Evolutionary conservation across 2,888 invertebrate genomes (phyloP).

Genomic region (Watsonalla binaria): DNA sequence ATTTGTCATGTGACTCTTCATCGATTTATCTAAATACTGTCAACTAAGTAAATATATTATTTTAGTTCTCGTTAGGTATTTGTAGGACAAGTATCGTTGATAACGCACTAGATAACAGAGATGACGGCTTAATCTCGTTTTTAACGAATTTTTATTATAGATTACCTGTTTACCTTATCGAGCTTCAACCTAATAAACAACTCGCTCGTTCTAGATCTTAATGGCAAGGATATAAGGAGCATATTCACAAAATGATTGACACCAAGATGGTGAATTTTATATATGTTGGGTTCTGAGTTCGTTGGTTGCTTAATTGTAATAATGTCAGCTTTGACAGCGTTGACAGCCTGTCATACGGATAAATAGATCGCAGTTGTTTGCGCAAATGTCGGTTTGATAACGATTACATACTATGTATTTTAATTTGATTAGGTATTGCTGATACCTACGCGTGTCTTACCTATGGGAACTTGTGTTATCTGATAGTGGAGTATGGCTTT

Average conservation of each 20-base stretch:
- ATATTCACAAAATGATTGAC: conserved; percentile 30
- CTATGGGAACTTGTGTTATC: conserved; percentile 56
- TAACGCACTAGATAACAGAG: conserved; percentile 65
- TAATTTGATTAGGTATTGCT: conserved; percentile 53
- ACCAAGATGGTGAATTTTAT: conserved; percentile 35
- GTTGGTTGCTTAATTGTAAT: conserved; percentile 76
- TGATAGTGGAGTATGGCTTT: conserved; percentile 22
- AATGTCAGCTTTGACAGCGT: conserved; percentile 67
- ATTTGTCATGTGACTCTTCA: conserved; percentile 45
- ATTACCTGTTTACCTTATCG: conserved; percentile 41
- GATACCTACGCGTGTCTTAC: conserved; percentile 27
- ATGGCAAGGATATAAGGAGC: conserved; percentile 29
- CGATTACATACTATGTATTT: conserved; percentile 58
- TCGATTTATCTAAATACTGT: conserved; percentile 52
- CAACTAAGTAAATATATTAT: conserved; percentile 60
- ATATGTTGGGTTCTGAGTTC: conserved; percentile 55
- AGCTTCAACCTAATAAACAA: conserved; percentile 10
- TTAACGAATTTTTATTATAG: conserved; percentile 70
- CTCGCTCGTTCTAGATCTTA: conserved; percentile 18
- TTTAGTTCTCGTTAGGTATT: conserved; percentile 57
- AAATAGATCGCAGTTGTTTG: conserved; percentile 76
- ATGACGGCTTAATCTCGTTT: conserved; percentile 75
- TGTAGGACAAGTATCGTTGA: conserved; percentile 55
- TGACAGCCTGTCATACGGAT: conserved; percentile 71
- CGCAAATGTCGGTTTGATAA: conserved; percentile 71